A percentile compares a stretch with the other conserved stretches of the same genome.
These are phyloP conservation scores for Thripadectes ignobilis DNA, from an alignment of 2,797 vertebrate genomes.

Conservation along the genomic window DNA sequence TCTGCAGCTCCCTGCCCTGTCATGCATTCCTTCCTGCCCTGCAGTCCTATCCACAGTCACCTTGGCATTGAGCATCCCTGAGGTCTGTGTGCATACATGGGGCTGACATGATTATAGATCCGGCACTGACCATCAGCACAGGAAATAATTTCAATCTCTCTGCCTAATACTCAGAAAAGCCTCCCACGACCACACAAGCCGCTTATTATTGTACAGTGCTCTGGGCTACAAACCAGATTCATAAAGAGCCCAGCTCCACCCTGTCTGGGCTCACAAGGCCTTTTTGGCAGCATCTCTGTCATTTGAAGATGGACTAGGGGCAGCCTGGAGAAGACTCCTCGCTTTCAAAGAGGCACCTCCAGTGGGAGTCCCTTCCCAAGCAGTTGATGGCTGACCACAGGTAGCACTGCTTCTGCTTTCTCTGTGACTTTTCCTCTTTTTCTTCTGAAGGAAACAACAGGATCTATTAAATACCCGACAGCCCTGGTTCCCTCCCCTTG, in stretches of 20 bases:
- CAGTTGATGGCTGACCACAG: background rate
- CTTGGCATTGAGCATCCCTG: background rate
- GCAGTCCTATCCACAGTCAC: background rate
- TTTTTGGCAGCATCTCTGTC: conserved; percentile 18
- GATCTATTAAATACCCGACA: background rate
- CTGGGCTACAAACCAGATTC: conserved; percentile 53
- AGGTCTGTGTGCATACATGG: background rate
- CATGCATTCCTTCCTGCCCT: background rate
- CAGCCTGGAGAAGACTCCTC: background rate
- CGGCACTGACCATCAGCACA: background rate
- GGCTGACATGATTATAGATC: background rate
- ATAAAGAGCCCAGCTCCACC: conserved; percentile 56
- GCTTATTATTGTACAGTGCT: conserved; percentile 49
- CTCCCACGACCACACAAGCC: conserved; percentile 56
- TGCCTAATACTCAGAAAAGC: conserved; percentile 13
- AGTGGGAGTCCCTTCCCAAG: background rate
- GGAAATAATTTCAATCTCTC: background rate
- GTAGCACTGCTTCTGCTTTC: background rate
- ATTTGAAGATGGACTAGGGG: background rate
- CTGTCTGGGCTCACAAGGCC: conserved; percentile 51
- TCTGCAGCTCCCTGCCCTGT: background rate
- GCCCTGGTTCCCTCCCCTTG: background rate
- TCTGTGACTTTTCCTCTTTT: background rate
- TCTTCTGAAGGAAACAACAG: background rate
- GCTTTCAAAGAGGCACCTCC: background rate